Percentiles rank a stretch among this genome's conserved stretches.
These are phyloP conservation scores for Yponomeuta malinellus DNA, from an alignment of 2,888 invertebrate genomes.

Conservation along the genomic window DNA sequence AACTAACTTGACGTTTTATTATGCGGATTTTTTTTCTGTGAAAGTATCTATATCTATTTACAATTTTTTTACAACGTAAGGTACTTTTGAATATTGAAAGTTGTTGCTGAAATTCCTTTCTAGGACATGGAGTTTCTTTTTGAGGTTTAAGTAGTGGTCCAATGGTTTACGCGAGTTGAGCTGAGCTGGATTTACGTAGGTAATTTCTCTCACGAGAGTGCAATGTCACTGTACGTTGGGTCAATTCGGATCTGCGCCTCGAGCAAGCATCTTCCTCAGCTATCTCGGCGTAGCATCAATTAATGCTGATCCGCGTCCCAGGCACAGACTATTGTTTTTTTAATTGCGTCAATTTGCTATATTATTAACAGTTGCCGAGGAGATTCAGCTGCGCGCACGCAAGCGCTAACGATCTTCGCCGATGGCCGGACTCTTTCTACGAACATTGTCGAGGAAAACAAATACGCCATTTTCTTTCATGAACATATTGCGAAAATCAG, in stretches of 20 bases:
- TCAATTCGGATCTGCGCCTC: not conserved
- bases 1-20: not conserved
- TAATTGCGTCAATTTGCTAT: conserved; percentile 41
- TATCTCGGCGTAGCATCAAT: conserved; percentile 9
- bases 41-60: no score
- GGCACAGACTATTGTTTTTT: conserved; percentile 32
- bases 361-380: not conserved
- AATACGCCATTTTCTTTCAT: not conserved
- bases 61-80: no score
- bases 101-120: no score
- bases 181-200: no score
- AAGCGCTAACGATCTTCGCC: not conserved
- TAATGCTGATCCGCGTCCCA: conserved; percentile 11
- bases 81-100: no score
- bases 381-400: not conserved
- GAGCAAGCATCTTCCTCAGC: not conserved
- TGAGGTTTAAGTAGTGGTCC: no score
- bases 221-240: not conserved
- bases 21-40: not conserved
- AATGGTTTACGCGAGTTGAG: no score
- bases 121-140: no score
- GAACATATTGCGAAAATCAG: not conserved
- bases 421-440: not conserved
- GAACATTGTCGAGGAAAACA: not conserved
- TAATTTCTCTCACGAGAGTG: no score